Evolutionary conservation across 1,140 invertebrate genomes (phyloP).

Genomic region (Lucilia cuprina): DNA sequence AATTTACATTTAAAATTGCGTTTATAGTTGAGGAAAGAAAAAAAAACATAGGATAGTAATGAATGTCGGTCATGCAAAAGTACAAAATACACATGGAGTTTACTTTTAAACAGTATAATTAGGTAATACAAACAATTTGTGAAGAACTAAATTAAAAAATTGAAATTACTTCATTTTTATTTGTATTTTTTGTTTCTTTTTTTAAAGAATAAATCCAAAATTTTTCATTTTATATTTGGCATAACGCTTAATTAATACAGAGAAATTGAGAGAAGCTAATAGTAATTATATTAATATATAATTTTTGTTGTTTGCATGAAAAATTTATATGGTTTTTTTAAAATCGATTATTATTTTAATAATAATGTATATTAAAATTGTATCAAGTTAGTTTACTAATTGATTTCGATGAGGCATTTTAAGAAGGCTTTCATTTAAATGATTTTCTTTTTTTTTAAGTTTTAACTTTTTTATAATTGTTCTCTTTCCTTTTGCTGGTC

Average conservation of each 20-base stretch:
- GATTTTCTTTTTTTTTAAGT: conserved; percentile 22
- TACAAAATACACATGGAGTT: not conserved
- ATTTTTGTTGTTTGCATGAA: not conserved
- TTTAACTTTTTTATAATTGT: not conserved
- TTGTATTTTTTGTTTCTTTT: not conserved
- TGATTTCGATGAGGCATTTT: conserved; percentile 34
- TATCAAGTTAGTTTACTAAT: conserved; percentile 30
- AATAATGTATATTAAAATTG: not conserved
- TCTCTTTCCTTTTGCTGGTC: conserved; percentile 37
- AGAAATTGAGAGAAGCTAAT: not conserved
- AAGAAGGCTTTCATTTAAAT: conserved; percentile 27
- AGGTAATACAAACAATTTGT: not conserved
- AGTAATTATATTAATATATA: not conserved
- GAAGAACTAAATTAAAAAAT: not conserved
- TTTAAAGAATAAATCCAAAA: not conserved
- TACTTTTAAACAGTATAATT: not conserved
- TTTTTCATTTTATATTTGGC: conserved; percentile 7
- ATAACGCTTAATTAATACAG: not conserved
- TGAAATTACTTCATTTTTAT: not conserved
- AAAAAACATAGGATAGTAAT: not conserved
- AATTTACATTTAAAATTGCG: not conserved
- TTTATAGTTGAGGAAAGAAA: conserved; percentile 2
- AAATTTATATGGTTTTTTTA: not conserved
- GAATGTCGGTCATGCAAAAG: not conserved
- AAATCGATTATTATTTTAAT: not conserved